Base-by-base conservation (phyloP, 1,140 invertebrate genomes). In the Trichogramma pretiosum region DNA sequence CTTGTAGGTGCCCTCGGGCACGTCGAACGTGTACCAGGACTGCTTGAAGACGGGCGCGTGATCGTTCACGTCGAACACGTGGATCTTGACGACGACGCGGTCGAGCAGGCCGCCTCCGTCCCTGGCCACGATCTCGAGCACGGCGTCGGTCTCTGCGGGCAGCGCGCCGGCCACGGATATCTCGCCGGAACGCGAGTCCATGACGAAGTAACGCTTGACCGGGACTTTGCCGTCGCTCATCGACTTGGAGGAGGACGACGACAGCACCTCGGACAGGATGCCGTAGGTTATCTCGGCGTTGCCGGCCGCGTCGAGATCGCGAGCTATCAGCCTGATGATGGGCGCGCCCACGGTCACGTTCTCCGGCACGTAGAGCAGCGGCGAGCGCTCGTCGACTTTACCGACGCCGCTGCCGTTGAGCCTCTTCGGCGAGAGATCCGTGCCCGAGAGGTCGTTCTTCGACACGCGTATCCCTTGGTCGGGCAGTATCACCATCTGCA, bases 21-120 rank as follows among this genome's bases (percentile, higher is more conserved):
- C 74, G 52, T 88, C 83, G 59, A 92, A 93, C 13, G 77, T 82
- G 63, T 93, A 94, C 76, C 81, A 84, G 1, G 82, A 76, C 56
- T 86, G 82, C 50, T 80, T 81, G 54, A 93, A 94, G 35, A 80
- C 77, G 0, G 90, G 90, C 13, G 83, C 77, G 61, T 92, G 87
- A 60, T 93, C 84, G 60, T 94, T 94, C 0, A 91, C 77, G 65
- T 93, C 89, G 50, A 80, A 79, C 0, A 93, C 73, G 22, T 75
- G 70, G 0, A 84, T 67, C 41, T 82, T 77, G 1, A 93, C 68
- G 28, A 77, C 79, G 3, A 87, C 77, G 35, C 75, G 72, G 41
- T 88, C 82, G 38, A 74, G 77, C 0, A 91, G 64, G 1, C 79
- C 81, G 7, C 83, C 87, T 5, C 80, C 77, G 63, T 94, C 90